phyloP scores from a whole-genome alignment of 1,140 invertebrate genomes.

The Micrasema minimum region DNA sequence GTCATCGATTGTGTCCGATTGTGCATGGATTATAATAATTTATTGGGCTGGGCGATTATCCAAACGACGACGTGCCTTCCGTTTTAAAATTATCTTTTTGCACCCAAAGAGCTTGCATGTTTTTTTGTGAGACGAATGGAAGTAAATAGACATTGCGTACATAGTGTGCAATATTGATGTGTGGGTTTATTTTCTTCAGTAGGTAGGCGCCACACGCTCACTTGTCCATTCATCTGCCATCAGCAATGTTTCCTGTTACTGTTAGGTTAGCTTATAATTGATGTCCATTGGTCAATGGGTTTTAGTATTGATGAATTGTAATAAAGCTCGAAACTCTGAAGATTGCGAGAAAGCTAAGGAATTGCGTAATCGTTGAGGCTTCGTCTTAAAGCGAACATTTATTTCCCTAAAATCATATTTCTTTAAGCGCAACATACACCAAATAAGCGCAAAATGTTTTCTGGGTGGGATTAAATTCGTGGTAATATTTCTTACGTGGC shows the following conservation, averaged over 20 bases:
- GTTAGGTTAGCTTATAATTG: not conserved
- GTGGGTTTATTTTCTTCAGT: not conserved
- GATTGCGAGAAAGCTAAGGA: not conserved
- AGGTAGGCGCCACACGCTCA: not conserved
- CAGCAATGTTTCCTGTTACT: not conserved
- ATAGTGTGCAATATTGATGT: not conserved
- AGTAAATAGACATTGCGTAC: not conserved
- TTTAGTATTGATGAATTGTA: not conserved
- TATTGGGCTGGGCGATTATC: not conserved
- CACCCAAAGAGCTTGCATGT: not conserved
- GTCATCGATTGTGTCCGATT: not conserved
- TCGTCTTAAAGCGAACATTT: not conserved
- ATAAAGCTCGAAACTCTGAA: not conserved
- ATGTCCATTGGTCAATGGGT: not conserved
- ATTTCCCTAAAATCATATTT: not conserved
- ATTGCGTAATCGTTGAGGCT: not conserved
- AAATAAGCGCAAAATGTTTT: not conserved
- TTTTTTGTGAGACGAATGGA: constrained; percentile 4
- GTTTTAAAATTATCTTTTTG: not conserved
- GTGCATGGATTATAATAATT: not conserved
- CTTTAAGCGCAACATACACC: not conserved
- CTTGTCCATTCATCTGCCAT: not conserved
- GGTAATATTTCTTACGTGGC: too few species aligned
- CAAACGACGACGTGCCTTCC: constrained; percentile 1
- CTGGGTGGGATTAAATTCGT: not conserved